These are phyloP conservation scores for Hesperophylax magnus DNA, from an alignment of 1,140 invertebrate genomes.

Conservation along the genomic window DNA sequence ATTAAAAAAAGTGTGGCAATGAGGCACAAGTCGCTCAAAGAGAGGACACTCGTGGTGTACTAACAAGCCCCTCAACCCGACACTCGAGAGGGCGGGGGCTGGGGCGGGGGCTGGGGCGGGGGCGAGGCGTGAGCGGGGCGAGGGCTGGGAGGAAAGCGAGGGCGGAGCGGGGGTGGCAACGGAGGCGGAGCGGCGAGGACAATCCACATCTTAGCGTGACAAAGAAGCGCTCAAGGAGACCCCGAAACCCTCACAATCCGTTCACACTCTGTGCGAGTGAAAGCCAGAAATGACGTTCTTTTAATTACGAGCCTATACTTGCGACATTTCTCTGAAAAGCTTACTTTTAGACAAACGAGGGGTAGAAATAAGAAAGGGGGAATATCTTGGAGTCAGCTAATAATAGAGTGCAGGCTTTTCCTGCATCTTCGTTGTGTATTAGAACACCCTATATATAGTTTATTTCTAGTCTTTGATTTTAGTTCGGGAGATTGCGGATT, in stretches of 20 bases:
- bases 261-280: constrained; percentile 28
- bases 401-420: no score
- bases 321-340: constrained; percentile 12
- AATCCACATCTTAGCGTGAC: constrained; percentile 33
- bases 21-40: constrained; percentile 45
- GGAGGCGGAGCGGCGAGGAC: not conserved
- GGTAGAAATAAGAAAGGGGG: not conserved
- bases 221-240: constrained; percentile 43
- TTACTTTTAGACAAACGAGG: not conserved
- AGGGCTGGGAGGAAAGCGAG: not conserved
- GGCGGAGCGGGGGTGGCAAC: not conserved
- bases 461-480: no score
- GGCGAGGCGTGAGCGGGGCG: not conserved
- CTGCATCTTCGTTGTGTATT: no score
- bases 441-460: no score
- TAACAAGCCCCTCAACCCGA: constrained; percentile 52
- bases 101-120: not conserved
- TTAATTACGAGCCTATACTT: constrained; percentile 41
- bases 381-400: not conserved
- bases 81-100: not conserved
- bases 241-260: constrained; percentile 41
- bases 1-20: constrained; percentile 45
- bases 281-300: constrained; percentile 22
- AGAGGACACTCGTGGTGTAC: constrained; percentile 46
- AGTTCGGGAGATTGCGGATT: no score